Percentiles rank a stretch among this genome's conserved stretches.
These are phyloP conservation scores for Scarus forsteni DNA, from an alignment of 2,797 vertebrate species.

Conservation along the genomic window DNA sequence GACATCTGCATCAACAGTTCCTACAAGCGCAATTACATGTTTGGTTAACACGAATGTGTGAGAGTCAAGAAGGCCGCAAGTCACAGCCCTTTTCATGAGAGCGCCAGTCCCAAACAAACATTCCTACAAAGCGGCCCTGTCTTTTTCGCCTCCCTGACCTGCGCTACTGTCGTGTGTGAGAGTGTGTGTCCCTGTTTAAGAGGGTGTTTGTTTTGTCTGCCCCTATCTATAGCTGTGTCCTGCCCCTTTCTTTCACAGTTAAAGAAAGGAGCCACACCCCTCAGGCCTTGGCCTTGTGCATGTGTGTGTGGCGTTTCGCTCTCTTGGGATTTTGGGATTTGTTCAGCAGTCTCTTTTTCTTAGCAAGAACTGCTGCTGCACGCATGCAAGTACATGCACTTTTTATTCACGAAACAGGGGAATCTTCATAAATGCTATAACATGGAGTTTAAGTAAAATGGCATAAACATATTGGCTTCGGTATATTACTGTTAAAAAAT, in stretches of 20 bases:
- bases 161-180: constrained; percentile 40
- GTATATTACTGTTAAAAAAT: background rate
- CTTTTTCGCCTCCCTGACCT: constrained; percentile 56
- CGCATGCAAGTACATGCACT: constrained; percentile 7
- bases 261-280: constrained; percentile 87
- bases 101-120: constrained; percentile 60
- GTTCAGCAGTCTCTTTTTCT: constrained; percentile 32
- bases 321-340: constrained; percentile 68
- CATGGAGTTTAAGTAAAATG: background rate
- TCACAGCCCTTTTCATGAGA: constrained; percentile 43
- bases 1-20: background rate
- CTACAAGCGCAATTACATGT: constrained; percentile 2
- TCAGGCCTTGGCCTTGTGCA: constrained; percentile 63
- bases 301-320: constrained; percentile 40
- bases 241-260: constrained; percentile 85
- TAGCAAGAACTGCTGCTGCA: constrained; percentile 5
- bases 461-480: background rate
- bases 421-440: background rate
- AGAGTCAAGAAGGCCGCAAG: constrained; percentile 46
- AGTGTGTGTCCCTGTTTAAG: constrained; percentile 44
- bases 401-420: constrained; percentile 10
- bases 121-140: constrained; percentile 51
- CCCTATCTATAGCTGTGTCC: constrained; percentile 78
- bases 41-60: constrained; percentile 19
- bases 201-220: constrained; percentile 79